Evolutionary conservation across 1,140 invertebrate species (phyloP).

Genomic region (Ooceraea biroi): DNA sequence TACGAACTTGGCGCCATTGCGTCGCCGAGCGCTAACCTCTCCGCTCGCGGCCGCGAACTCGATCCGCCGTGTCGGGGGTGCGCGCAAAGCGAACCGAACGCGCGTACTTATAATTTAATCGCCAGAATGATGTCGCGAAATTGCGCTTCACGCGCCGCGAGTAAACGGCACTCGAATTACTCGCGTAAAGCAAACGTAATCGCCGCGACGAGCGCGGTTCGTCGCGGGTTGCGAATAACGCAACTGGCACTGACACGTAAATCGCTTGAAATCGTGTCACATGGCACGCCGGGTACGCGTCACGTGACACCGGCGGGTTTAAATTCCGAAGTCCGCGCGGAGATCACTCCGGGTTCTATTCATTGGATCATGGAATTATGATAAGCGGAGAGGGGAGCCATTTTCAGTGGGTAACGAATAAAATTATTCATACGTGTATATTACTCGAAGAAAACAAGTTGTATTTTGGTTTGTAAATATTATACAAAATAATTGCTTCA

Average conservation of each 20-base stretch:
- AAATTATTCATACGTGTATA: no score
- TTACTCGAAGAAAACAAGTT: constrained; percentile 5
- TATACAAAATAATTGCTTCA: constrained; percentile 9
- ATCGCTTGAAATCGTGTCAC: constrained; percentile 18
- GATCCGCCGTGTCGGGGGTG: neutral
- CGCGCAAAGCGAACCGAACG: neutral
- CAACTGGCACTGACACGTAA: neutral
- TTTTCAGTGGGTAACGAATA: neutral
- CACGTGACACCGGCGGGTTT: constrained; percentile 12
- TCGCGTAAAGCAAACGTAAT: neutral
- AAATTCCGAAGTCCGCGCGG: neutral
- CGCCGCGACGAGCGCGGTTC: neutral
- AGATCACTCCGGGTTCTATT: no score
- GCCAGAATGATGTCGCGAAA: neutral
- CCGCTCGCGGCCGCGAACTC: neutral
- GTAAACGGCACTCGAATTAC: neutral
- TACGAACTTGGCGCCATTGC: constrained; percentile 33
- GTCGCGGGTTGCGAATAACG: neutral
- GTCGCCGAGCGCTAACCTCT: constrained; percentile 40
- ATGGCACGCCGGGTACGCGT: neutral
- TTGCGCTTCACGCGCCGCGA: neutral
- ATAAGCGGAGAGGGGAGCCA: neutral
- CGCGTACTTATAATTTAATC: neutral
- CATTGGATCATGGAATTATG: neutral
- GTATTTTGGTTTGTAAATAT: constrained; percentile 33